Base-by-base conservation (phyloP, 2,888 invertebrate genomes). In the Athrips mouffetella region DNA sequence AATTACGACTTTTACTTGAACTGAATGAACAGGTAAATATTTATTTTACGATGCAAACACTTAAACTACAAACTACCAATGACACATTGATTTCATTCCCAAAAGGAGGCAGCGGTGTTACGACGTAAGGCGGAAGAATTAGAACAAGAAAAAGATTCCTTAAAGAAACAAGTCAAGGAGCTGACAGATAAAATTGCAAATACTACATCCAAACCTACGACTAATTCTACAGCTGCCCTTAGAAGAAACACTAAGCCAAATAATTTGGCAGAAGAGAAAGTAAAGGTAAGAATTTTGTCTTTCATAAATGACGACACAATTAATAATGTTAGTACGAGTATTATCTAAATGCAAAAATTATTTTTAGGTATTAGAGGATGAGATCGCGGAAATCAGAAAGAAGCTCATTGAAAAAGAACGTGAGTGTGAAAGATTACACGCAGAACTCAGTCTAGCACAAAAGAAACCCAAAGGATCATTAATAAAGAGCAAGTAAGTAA, bases 81-180 rank as follows among this genome's bases (percentile, higher is more conserved):
- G 40, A 30, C 31, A 29, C 21, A 42, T 7, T 41, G 5, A 11
- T 46, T 41, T 59, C 57, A n/a, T n/a, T n/a, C n/a, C n/a, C n/a
- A 56, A 25, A 76, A 94, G 90, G 97, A 98, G 89, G 92, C 96
- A 49, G 91, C 93, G 16, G 94, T 96, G 51, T 83, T 97, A 54
- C 90, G 95, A 33, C 91, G 94, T 57, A 97, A 96, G 83, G 92
- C 96, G 49, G 95, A 95, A 74, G 95, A 95, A 62, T 81, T 95
- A 57, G 96, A 97, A 81, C 91, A 91, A 56, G 95, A 96, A 67
- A 94, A 93, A 67, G 92, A 93, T 51, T 91, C 91, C 40, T 78
- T 93, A 10, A 93, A 92, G 69, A 92, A 91, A 60, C 94, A 95
- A 85, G 89, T 94, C 6, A 93, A 93, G 62, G 95, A 95, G 57